A percentile compares a stretch with the other conserved stretches of the same genome.
Conservation (phyloP, 2,113 vertebrate genomes). For the Stigmatopora nigra region DNA sequence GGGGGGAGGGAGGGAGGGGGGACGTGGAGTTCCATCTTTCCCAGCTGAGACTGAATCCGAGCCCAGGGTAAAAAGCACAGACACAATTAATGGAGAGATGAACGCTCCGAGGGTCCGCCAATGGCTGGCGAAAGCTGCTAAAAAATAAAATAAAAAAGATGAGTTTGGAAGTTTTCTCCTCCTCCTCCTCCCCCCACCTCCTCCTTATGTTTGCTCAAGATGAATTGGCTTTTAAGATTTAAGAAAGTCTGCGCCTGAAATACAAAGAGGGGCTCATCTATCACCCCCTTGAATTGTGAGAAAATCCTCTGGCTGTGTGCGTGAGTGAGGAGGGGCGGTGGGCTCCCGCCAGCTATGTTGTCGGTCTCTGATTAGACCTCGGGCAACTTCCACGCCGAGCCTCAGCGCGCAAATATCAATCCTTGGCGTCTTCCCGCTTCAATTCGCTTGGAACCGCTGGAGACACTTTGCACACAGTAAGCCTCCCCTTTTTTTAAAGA, state of each 20-base stretch:
- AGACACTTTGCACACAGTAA: conserved; percentile 61
- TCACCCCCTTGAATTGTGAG: conserved; percentile 68
- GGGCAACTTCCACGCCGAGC: conserved; percentile 56
- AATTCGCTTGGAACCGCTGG: conserved; percentile 49
- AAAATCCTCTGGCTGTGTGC: conserved; percentile 61
- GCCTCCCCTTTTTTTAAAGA: conserved; percentile 49
- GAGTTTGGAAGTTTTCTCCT: conserved; percentile 54
- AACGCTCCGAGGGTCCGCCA: conserved; percentile 59
- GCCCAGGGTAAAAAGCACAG: conserved; percentile 25
- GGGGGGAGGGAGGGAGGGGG: too few relatives aligned
- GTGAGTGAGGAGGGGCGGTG: conserved; percentile 12
- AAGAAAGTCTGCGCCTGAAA: conserved; percentile 71
- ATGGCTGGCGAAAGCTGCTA: conserved; percentile 36
- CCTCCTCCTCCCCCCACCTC: conserved; percentile 44
- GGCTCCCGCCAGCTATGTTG: conserved; percentile 30
- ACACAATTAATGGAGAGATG: conserved; percentile 60
- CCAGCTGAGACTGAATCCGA: conserved; percentile 40
- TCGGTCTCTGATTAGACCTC: conserved; percentile 69
- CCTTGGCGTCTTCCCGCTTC: conserved; percentile 58
- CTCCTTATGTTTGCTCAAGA: conserved; percentile 56
- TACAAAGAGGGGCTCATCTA: conserved; percentile 72
- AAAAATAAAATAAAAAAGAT: too few relatives aligned
- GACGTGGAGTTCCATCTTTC: conserved; percentile 2
- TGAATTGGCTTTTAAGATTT: conserved; percentile 75
- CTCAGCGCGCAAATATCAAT: conserved; percentile 64